Evolutionary conservation across 2,113 vertebrate genomes (phyloP).

Genomic region (Corythaeola cristata): DNA sequence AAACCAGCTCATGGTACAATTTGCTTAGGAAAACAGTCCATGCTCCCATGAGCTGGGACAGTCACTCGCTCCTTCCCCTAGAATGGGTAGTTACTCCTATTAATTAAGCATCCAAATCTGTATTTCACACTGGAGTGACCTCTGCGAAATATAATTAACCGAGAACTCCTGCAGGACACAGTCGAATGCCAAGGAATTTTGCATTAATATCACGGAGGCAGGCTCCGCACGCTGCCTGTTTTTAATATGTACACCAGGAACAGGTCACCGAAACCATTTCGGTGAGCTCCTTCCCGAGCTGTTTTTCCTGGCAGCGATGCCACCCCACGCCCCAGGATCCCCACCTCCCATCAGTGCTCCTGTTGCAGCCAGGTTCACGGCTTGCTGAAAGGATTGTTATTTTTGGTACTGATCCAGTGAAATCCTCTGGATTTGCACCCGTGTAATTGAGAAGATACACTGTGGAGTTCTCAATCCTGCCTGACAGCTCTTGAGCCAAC

Average conservation of each 20-base stretch:
- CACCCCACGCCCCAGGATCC: accelerated
- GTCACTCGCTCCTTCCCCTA: not conserved
- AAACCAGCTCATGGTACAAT: not conserved
- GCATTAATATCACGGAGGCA: not conserved
- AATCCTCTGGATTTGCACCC: slow-evolving; percentile 43
- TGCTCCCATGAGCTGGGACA: not conserved
- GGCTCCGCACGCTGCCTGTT: not conserved
- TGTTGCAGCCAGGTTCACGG: not conserved
- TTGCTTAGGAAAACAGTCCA: not conserved
- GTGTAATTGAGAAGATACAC: not conserved
- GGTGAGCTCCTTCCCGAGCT: not conserved
- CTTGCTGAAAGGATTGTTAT: not conserved
- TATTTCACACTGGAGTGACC: not conserved
- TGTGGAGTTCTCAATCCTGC: not conserved
- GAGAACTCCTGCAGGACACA: not conserved
- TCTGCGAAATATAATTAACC: not conserved
- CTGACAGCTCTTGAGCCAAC: not conserved
- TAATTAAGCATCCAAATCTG: not conserved
- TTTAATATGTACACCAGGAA: not conserved
- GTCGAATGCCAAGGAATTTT: not conserved
- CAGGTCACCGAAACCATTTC: not conserved
- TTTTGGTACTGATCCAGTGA: not conserved
- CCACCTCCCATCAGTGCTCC: not conserved
- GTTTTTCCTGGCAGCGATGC: not conserved
- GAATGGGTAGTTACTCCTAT: not conserved